Percentiles rank a stretch among this genome's conserved stretches.
Conservation (phyloP, 1,140 invertebrate genomes). For the Listronotus oregonensis region DNA sequence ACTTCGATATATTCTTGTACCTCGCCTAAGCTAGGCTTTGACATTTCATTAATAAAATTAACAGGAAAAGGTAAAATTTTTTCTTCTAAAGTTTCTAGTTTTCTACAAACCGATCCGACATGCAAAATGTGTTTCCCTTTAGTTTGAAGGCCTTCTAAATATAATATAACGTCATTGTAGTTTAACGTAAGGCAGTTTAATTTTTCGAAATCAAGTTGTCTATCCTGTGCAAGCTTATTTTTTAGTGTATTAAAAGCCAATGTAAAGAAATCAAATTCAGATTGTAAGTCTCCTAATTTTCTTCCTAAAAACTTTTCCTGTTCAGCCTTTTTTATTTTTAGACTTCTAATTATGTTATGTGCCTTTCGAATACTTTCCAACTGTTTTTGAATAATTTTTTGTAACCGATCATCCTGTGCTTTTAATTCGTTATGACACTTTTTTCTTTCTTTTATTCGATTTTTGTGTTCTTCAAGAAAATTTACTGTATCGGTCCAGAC, state of each 20-base stretch:
- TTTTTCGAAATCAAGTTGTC: slow-evolving; percentile 26
- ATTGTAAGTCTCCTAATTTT: slow-evolving; percentile 30
- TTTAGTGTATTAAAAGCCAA: slow-evolving; percentile 40
- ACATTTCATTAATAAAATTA: slow-evolving; percentile 28
- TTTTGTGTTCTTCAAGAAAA: slow-evolving; percentile 38
- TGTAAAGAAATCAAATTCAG: slow-evolving; percentile 42
- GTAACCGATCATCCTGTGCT: slow-evolving; percentile 40
- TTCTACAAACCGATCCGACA: slow-evolving; percentile 60
- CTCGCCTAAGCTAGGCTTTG: slow-evolving; percentile 16
- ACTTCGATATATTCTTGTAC: slow-evolving; percentile 14
- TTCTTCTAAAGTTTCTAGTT: slow-evolving; percentile 63
- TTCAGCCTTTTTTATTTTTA: slow-evolving; percentile 38
- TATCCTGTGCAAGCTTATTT: slow-evolving; percentile 38
- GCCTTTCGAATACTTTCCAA: slow-evolving; percentile 37
- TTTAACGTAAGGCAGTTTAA: slow-evolving; percentile 37
- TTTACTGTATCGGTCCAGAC: slow-evolving; percentile 36
- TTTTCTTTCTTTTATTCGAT: slow-evolving; percentile 36
- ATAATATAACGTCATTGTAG: slow-evolving; percentile 35
- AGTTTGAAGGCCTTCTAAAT: slow-evolving; percentile 47
- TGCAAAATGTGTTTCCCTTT: slow-evolving; percentile 62
- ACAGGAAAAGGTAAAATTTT: slow-evolving; percentile 54
- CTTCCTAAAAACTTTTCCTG: slow-evolving; percentile 33
- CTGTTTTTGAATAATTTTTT: slow-evolving; percentile 39
- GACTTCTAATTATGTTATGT: slow-evolving; percentile 33
- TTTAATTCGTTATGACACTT: slow-evolving; percentile 40